These are phyloP conservation scores for Lethrus apterus DNA, from an alignment of 1,140 invertebrate species.

Conservation along the genomic window DNA sequence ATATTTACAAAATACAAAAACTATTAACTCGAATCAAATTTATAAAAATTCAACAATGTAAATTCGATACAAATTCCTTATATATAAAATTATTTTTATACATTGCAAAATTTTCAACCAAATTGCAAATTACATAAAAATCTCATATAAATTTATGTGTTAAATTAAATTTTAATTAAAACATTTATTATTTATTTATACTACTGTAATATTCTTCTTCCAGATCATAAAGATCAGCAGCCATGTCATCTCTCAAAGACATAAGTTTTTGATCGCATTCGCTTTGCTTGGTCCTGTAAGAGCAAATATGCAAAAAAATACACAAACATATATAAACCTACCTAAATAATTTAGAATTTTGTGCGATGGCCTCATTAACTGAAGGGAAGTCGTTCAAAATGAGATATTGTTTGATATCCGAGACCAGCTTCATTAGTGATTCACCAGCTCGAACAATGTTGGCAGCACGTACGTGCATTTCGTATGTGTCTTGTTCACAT, in stretches of 20 bases:
- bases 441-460: slow-evolving; percentile 94
- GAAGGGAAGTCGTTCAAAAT: slow-evolving; percentile 96
- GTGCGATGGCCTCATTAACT: slow-evolving; percentile 89
- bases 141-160: too few relatives aligned
- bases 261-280: slow-evolving; percentile 92
- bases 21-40: too few relatives aligned
- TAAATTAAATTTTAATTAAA: too few relatives aligned
- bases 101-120: too few relatives aligned
- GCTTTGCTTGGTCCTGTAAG: slow-evolving; percentile 67
- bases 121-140: too few relatives aligned
- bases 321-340: slow-evolving; percentile 19
- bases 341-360: slow-evolving; percentile 79
- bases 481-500: slow-evolving; percentile 90
- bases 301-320: slow-evolving; percentile 7
- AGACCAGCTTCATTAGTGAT: slow-evolving; percentile 91
- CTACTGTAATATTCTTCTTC: slow-evolving; percentile 98
- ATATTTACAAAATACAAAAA: too few relatives aligned
- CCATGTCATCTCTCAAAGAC: slow-evolving; percentile 87
- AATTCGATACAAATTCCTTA: too few relatives aligned
- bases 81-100: too few relatives aligned
- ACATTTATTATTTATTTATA: slow-evolving; percentile 70
- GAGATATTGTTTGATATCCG: slow-evolving; percentile 93
- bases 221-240: slow-evolving; percentile 88
- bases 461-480: slow-evolving; percentile 92
- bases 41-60: too few relatives aligned